A percentile compares a stretch with the other conserved stretches of the same genome.
These are phyloP conservation scores for Sylvicola cinctus DNA, from an alignment of 2,888 invertebrate species.

Conservation along the genomic window DNA sequence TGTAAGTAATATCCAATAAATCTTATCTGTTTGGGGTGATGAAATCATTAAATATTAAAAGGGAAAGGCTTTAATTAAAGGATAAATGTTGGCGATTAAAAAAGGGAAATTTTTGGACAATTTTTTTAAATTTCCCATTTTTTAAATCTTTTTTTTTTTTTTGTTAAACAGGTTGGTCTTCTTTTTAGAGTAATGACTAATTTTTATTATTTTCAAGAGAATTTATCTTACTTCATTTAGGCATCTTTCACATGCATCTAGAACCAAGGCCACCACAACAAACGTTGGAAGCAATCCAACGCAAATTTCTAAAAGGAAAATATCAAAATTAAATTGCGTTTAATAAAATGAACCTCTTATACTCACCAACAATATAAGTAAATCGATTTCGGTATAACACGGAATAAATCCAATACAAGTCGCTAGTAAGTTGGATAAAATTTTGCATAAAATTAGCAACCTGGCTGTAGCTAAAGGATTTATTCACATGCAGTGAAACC, in stretches of 20 bases:
- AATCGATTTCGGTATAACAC: conserved; percentile 6
- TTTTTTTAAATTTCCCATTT: no score
- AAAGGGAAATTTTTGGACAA: no score
- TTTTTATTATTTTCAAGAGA: no score
- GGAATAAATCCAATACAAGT: conserved; percentile 8
- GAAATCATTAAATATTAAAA: no score
- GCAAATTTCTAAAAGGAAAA: not conserved
- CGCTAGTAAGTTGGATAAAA: conserved; percentile 9
- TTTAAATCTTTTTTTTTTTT: no score
- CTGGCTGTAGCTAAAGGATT: conserved; percentile 8
- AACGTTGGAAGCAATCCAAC: conserved; percentile 3
- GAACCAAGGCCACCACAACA: not conserved
- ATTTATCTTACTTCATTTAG: not conserved
- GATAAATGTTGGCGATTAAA: no score
- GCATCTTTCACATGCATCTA: conserved; percentile 4
- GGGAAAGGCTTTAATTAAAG: no score
- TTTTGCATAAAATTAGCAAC: conserved; percentile 8
- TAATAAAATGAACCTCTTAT: not conserved
- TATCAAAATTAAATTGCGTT: not conserved
- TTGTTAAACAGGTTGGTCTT: no score
- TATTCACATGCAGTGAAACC: conserved; percentile 7
- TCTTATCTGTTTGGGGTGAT: no score
- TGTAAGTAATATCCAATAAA: conserved; percentile 4
- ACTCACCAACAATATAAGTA: conserved; percentile 5
- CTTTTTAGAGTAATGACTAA: no score